Evolutionary conservation across 2,888 invertebrate species (phyloP).

Genomic region (Autographa pulchrina): DNA sequence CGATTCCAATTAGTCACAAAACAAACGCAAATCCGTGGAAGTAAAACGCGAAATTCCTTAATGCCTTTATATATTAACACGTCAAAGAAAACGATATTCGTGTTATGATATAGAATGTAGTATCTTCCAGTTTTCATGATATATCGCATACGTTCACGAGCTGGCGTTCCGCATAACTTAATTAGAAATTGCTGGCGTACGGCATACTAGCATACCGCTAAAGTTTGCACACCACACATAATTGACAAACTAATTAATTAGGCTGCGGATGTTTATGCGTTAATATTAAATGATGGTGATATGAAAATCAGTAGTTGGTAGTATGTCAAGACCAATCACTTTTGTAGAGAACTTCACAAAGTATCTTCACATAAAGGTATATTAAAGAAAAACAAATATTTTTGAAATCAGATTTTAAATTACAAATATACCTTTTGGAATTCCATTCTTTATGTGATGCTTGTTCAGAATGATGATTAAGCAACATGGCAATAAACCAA

Average conservation of each 20-base stretch:
- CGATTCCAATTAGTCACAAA: conserved; percentile 10
- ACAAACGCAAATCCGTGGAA: conserved; percentile 32
- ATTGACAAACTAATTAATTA: conserved; percentile 59
- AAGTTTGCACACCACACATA: conserved; percentile 51
- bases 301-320: background rate
- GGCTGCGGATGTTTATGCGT: conserved; percentile 44
- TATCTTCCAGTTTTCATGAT: conserved; percentile 67
- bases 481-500: background rate
- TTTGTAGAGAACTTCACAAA: too few relatives aligned
- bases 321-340: too few relatives aligned
- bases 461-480: too few relatives aligned
- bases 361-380: too few relatives aligned
- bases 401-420: too few relatives aligned
- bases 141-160: conserved; percentile 71
- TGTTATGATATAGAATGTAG: conserved; percentile 43
- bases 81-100: conserved; percentile 55
- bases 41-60: conserved; percentile 9
- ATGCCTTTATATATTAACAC: conserved; percentile 45
- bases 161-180: conserved; percentile 86
- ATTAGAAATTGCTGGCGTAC: conserved; percentile 78
- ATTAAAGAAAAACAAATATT: too few relatives aligned
- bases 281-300: conserved; percentile 25
- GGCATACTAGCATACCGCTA: conserved; percentile 35
- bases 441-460: too few relatives aligned
- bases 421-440: too few relatives aligned